A percentile compares a stretch with the other conserved stretches of the same genome.
Conservation (phyloP, 2,888 invertebrate genomes). For the Synanthedon tipuliformis region DNA sequence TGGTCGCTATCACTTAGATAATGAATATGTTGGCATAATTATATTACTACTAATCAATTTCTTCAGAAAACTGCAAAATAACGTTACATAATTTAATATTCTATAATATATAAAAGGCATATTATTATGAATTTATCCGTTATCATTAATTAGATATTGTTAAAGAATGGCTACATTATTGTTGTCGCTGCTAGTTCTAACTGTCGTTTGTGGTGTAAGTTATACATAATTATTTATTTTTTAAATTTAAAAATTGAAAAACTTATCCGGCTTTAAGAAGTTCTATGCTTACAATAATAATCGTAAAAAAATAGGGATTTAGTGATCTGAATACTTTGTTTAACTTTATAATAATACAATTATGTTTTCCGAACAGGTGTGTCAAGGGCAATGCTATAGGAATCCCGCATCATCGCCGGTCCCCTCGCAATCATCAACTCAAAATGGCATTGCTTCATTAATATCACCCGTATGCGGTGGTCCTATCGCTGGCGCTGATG, state of each 20-base stretch:
- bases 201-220: not conserved
- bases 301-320: too few relatives aligned
- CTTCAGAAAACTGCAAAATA: not conserved
- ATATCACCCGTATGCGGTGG: not conserved
- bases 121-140: not conserved
- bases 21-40: too few relatives aligned
- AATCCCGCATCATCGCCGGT: not conserved
- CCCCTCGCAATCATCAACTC: not conserved
- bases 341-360: too few relatives aligned
- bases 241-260: too few relatives aligned
- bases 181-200: not conserved
- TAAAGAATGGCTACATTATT: not conserved
- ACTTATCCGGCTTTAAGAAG: too few relatives aligned
- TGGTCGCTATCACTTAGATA: too few relatives aligned
- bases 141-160: not conserved
- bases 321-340: too few relatives aligned
- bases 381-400: not conserved
- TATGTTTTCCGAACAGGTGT: not conserved
- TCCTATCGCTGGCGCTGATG: slow-evolving; percentile 1
- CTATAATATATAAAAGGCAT: not conserved
- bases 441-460: slow-evolving; percentile 1
- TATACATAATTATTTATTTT: not conserved
- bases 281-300: too few relatives aligned
- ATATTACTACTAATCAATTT: too few relatives aligned
- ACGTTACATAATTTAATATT: not conserved